Evolutionary conservation across 2,888 invertebrate species (phyloP), one percentile per base, ranked within the genome.

Genomic region (Megastigmus dorsalis): DNA sequence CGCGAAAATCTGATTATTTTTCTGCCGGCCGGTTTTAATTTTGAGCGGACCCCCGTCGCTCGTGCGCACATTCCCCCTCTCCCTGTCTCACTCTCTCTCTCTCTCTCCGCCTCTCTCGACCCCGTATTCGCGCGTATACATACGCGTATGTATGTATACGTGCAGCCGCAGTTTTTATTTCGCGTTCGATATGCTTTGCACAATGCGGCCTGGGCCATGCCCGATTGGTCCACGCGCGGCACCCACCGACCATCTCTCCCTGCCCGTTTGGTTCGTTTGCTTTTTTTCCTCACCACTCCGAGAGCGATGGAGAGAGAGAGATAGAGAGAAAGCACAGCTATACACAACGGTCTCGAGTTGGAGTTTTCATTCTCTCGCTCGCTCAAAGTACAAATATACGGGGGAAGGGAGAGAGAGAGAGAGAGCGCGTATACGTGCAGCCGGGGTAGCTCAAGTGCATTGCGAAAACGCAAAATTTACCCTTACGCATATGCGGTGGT

Each of bases 1-100:
- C 83, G 83, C 81, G 83, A 82, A 85, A 85, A 86, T 85, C 86
- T 85, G 85, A 86, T 86, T 86, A 86, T 86, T 86, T 86, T 85
- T 85, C 84, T 84, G 82, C 83, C 81, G 81, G 82, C 78, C 82
- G 81, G 83, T 84, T 86, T 87, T 86, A 85, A 86, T 86, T 86
- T 84, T 80, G 80, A 83, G 82, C 82, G n/a, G n/a, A n/a, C 81
- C 82, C 82, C 83, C 76, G 77, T 60, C 71, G 30, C 50, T 41
- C 69, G 60, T 59, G 28, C 69, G 69, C 73, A n/a, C n/a, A n/a
- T n/a, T 55, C 63, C 30, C 45, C 57, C 43, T 45, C 50, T 59
- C 50, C 43, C 60, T 52, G 36, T 38, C 52, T 60, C 33, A 60
- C 65, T 13, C 50, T 63, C 59, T 50, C 9, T 59, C 28, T 23